phyloP scores from a whole-genome alignment of 2,888 invertebrate species.

The Helicoverpa assulta region DNA sequence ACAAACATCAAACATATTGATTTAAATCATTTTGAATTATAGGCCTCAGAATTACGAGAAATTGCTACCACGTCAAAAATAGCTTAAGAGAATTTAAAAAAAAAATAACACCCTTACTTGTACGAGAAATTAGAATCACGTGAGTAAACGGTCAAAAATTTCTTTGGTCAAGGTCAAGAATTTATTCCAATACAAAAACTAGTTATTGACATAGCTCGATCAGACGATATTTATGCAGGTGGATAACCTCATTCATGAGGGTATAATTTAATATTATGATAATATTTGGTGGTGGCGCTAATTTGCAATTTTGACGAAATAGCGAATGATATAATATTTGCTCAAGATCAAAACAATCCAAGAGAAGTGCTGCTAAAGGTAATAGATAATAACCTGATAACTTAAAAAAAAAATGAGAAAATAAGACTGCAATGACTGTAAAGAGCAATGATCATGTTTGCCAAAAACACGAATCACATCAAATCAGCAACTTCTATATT shows the following conservation, averaged over 20 bases:
- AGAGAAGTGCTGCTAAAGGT: too few relatives aligned
- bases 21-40: not conserved
- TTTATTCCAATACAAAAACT: slow-evolving; percentile 14
- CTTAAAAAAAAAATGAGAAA: too few relatives aligned
- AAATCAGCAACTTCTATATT: slow-evolving; percentile 1
- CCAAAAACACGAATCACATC: not conserved
- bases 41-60: not conserved
- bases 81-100: not conserved
- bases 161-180: slow-evolving; percentile 16
- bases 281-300: not conserved
- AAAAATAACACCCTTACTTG: not conserved
- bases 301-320: not conserved
- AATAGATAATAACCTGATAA: too few relatives aligned
- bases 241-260: not conserved
- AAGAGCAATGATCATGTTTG: not conserved
- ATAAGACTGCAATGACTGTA: too few relatives aligned
- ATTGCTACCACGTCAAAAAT: not conserved
- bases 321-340: not conserved
- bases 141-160: slow-evolving; percentile 2
- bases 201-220: slow-evolving; percentile 4
- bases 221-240: slow-evolving; percentile 26
- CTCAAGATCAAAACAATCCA: too few relatives aligned
- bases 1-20: slow-evolving; percentile 10
- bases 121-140: not conserved
- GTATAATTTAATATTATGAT: not conserved